Conservation (phyloP, 2,797 vertebrate genomes). For the Scolopax bukidnonensis region DNA sequence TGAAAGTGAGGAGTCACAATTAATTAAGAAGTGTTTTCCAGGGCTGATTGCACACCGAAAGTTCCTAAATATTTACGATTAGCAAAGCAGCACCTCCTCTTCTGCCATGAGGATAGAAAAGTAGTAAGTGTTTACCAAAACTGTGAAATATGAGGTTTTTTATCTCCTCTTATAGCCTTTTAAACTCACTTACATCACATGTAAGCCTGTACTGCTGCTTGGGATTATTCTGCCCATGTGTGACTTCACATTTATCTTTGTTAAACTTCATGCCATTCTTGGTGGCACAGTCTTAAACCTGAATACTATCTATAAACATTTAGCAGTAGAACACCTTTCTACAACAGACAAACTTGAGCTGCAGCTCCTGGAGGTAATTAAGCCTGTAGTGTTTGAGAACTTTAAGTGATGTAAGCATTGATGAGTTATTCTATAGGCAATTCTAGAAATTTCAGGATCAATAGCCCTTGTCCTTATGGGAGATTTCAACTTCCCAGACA, state of each 20-base stretch:
- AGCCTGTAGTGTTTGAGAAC: background rate
- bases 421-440: background rate
- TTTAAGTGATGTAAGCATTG: background rate
- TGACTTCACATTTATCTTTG: background rate
- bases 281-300: background rate
- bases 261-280: background rate
- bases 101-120: background rate
- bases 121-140: background rate
- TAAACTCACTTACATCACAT: background rate
- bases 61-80: background rate
- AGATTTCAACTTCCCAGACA: background rate
- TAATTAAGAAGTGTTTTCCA: background rate
- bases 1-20: background rate
- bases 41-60: background rate
- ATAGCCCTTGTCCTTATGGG: background rate
- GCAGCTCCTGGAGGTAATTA: background rate
- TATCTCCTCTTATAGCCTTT: background rate
- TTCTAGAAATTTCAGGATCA: background rate
- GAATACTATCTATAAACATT: background rate
- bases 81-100: background rate
- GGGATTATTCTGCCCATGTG: background rate
- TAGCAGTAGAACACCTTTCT: background rate
- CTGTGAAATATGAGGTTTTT: background rate
- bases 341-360: background rate
- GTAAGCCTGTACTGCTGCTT: background rate